Percentiles rank a stretch among this genome's conserved stretches.
phyloP scores from a whole-genome alignment of 1,140 invertebrate species.

The Megathymus violae region DNA sequence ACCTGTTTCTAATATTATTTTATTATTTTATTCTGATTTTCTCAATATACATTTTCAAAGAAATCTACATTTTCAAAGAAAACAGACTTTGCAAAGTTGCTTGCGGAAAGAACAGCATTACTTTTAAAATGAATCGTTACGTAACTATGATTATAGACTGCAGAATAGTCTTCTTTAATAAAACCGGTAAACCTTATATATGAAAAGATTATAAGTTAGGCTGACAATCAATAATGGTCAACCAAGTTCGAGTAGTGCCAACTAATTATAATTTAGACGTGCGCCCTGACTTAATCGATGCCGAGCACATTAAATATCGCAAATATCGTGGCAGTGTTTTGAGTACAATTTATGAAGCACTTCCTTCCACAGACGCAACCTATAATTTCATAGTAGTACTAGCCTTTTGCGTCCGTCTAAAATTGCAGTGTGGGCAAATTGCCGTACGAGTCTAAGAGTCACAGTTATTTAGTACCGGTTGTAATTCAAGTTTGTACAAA shows the following conservation, averaged over 20 bases:
- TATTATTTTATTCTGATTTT: slow-evolving; percentile 15
- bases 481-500: slow-evolving; percentile 31
- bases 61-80: too few relatives aligned
- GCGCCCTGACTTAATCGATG: neutral
- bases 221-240: too few relatives aligned
- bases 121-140: neutral
- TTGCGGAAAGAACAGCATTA: neutral
- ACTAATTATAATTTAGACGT: too few relatives aligned
- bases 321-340: slow-evolving; percentile 21
- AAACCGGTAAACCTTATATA: too few relatives aligned
- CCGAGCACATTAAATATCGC: slow-evolving; percentile 3
- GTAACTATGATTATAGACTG: too few relatives aligned
- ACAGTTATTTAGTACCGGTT: slow-evolving; percentile 19
- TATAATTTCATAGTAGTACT: slow-evolving; percentile 28
- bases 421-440: slow-evolving; percentile 31
- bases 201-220: too few relatives aligned
- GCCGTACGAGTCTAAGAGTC: slow-evolving; percentile 18
- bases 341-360: slow-evolving; percentile 28
- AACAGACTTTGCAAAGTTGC: too few relatives aligned
- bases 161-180: too few relatives aligned
- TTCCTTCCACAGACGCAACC: slow-evolving; percentile 29
- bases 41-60: too few relatives aligned
- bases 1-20: slow-evolving; percentile 23
- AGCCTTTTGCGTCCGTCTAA: slow-evolving; percentile 23
- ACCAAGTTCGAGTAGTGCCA: too few relatives aligned